Evolutionary conservation across 2,888 invertebrate species (phyloP).

Genomic region (Tuberolachnus salignus): DNA sequence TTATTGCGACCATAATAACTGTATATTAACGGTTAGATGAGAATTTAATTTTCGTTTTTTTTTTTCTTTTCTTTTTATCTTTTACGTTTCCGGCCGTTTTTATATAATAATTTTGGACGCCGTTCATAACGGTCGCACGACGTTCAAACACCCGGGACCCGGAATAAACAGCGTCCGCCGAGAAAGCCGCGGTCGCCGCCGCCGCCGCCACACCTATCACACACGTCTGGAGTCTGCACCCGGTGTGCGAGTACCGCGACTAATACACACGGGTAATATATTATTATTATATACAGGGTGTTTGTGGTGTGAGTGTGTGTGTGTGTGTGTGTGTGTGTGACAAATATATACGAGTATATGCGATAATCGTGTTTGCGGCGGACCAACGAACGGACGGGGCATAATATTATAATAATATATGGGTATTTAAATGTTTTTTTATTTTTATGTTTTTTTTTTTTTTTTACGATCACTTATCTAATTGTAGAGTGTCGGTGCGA

Average conservation of each 20-base stretch:
- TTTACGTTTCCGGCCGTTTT: too few species aligned
- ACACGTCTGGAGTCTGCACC: slow-evolving; percentile 16
- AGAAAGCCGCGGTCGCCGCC: too few species aligned
- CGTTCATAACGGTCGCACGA: too few species aligned
- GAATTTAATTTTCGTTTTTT: too few species aligned
- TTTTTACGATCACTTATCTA: slow-evolving; percentile 29
- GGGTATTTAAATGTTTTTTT: slow-evolving; percentile 16
- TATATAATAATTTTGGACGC: too few species aligned
- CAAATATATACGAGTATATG: neutral
- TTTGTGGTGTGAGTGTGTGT: neutral
- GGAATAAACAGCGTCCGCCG: too few species aligned
- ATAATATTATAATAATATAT: neutral
- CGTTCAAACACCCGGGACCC: too few species aligned
- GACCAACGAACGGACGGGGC: neutral
- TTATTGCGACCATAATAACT: too few species aligned
- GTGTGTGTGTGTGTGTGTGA: slow-evolving; percentile 5
- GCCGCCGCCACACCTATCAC: neutral
- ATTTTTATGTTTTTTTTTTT: too few species aligned
- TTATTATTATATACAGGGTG: neutral
- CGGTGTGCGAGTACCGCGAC: neutral
- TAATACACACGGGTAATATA: neutral
- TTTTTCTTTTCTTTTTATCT: too few species aligned
- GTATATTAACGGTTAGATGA: too few species aligned
- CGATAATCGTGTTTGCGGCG: neutral
- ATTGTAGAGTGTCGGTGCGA: slow-evolving; percentile 40